These are phyloP conservation scores for Melangyna quadrimaculata DNA, from an alignment of 2,888 invertebrate species.

Conservation along the genomic window DNA sequence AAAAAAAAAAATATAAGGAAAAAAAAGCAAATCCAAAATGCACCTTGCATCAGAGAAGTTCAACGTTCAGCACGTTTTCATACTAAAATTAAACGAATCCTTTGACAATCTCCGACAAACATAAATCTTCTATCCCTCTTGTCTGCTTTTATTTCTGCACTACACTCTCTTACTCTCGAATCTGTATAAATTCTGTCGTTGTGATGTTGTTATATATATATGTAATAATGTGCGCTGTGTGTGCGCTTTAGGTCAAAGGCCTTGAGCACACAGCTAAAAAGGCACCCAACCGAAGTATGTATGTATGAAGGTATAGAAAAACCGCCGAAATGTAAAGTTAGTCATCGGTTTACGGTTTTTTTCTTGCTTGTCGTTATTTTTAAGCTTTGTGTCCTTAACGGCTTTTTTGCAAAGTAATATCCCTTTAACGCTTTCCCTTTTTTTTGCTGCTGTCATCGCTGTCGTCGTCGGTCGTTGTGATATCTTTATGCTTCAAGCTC, in stretches of 20 bases:
- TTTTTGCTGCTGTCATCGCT: background rate
- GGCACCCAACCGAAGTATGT: background rate
- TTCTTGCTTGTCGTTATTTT: conserved; percentile 2
- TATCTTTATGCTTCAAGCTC: conserved; percentile 22
- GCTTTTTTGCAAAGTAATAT: conserved; percentile 32
- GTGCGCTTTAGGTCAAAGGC: conserved; percentile 61
- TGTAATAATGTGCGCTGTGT: background rate
- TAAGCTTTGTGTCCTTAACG: conserved; percentile 16
- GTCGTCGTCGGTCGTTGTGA: background rate
- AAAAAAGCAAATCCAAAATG: conserved; percentile 1
- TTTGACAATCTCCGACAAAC: conserved; percentile 62
- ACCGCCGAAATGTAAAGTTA: conserved; percentile 51
- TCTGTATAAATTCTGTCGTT: background rate
- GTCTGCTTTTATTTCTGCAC: conserved; percentile 33
- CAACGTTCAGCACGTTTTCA: conserved; percentile 51
- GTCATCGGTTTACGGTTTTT: conserved; percentile 23
- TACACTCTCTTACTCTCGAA: background rate
- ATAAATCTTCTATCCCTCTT: conserved; percentile 35
- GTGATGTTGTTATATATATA: background rate
- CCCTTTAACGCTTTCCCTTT: conserved; percentile 40
- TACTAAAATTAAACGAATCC: conserved; percentile 27
- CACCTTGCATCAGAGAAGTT: conserved; percentile 31
- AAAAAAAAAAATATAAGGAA: background rate
- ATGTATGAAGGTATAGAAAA: no score
- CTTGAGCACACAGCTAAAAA: conserved; percentile 24